Evolutionary conservation across 1,140 invertebrate species (phyloP), one percentile per base, ranked within the genome.

Genomic region (Ostrea edulis): DNA sequence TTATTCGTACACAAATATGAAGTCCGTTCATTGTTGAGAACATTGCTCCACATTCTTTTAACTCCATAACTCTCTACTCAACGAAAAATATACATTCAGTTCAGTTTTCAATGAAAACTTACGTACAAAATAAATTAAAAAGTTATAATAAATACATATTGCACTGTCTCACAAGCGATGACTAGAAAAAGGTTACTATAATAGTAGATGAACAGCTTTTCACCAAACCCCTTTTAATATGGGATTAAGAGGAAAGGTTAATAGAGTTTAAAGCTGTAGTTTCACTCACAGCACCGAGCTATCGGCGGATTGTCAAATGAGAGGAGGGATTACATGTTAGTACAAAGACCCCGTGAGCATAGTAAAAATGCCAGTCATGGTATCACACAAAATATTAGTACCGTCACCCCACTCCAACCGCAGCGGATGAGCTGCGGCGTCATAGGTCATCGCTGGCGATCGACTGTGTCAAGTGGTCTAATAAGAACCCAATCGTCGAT

Each of bases 141-240:
- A 77, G 29, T 29, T 14, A 77, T 12, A 62, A 29, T 77, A 35
- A 62, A 17, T 62, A 20, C 35, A 77, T 77, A 77, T 77, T 77
- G 68, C 68, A 77, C 68, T 77, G 68, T 77, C 68, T 77, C 68
- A 77, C 68, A 77, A 77, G 68, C 68, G 68, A 77, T 77, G 68
- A 77, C 68, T 77, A 77, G 68, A 77, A 77, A 77, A 14, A 35
- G 68, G 35, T 11, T 25, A n/a, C n/a, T n/a, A n/a, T n/a, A n/a
- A n/a, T n/a, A 44, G 12, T 62, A 62, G n/a, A 62, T 14, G 2
- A 20, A 25, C 68, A 77, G 68, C 68, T 77, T 77, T 35, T 77
- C n/a, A 77, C 25, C 25, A 14, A 29, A 35, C 12, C 68, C 68
- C 25, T 77, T 17, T n/a, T n/a, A n/a, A 12, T 35, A 29, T 77